Base-by-base conservation (phyloP, 2,797 vertebrate species). In the Chloroceryle amazona region DNA sequence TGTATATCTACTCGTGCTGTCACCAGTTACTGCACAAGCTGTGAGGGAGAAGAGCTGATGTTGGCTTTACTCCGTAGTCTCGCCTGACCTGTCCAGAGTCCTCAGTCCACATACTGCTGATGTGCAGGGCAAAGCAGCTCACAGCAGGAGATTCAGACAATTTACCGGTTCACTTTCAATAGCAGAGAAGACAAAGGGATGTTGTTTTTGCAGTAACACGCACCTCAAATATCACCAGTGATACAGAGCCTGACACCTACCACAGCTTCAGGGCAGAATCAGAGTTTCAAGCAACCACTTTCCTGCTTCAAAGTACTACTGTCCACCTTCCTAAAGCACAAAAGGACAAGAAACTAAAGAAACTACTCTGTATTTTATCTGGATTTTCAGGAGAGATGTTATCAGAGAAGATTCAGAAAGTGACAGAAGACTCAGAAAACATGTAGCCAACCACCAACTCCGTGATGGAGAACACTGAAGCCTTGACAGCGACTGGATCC, bases 281-380 rank as follows among this genome's bases (percentile, higher is more conserved):
- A 0, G 0, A 58, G n/a, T n/a, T 80, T 44, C 60, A 49, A 76
- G 35, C 13, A 12, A 10, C 1, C 3, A 52, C 55, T 13, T 4
- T 57, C 13, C 55, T 65, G 52, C 72, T 72, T 90, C 80, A 13
- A 63, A 86, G 58, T 1, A 18, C 37, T 17, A 3, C 23, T 3
- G 8, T 5, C 21, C 26, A 12, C 29, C 29, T 66, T 13, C 1
- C 14, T 60, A 28, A 60, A 80, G 60, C 58, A 51, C 2, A 18
- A 55, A 71, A 93, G 49, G 57, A 41, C 29, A n/a, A 68, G 37
- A 47, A n/a, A 21, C 35, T 42, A 8, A 37, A 37, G 35, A 37
- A 37, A 37, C 35, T 37, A 37, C 10, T 20, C 16, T 42, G 47
- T 6, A 5, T 41, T 41, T 85, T 11, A 67, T 6, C 14, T 26